These are phyloP conservation scores for Unio delphinus DNA, from an alignment of 2,888 invertebrate genomes.

Conservation along the genomic window DNA sequence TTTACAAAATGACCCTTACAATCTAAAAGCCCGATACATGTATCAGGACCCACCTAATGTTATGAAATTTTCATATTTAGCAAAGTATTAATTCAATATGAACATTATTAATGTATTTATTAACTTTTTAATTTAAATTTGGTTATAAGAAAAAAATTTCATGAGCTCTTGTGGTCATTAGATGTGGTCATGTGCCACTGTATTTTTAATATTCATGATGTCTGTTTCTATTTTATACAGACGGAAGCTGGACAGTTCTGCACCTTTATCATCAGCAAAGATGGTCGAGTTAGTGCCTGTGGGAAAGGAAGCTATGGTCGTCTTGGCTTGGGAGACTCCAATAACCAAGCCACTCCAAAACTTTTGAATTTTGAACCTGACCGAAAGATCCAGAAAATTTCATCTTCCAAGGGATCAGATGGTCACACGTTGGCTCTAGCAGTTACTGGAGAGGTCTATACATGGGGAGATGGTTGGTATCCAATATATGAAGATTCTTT, in stretches of 20 bases:
- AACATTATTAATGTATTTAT: no score
- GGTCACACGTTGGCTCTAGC: slow-evolving; percentile 79
- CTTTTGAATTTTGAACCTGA: slow-evolving; percentile 74
- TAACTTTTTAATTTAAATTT: no score
- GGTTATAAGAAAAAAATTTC: no score
- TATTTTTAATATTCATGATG: no score
- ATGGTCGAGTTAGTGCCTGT: slow-evolving; percentile 77
- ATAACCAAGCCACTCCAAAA: slow-evolving; percentile 77
- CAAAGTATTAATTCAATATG: no score
- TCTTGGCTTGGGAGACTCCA: slow-evolving; percentile 78
- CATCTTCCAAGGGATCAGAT: slow-evolving; percentile 79
- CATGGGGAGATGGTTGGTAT: slow-evolving; percentile 78
- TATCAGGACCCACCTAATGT: no score
- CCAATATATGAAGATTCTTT: not conserved
- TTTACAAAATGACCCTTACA: no score
- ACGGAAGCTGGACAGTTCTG: slow-evolving; percentile 80
- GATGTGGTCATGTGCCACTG: no score
- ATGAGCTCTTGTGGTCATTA: no score
- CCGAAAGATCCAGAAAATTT: slow-evolving; percentile 71
- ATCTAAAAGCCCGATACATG: no score
- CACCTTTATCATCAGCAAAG: slow-evolving; percentile 77
- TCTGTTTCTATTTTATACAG: slow-evolving; percentile 60
- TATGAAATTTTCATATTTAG: no score
- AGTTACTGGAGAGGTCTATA: slow-evolving; percentile 79
- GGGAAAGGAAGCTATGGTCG: slow-evolving; percentile 79